These are phyloP conservation scores for Zoanthus sociatus DNA, from an alignment of 92 coral and sea anemone species.

Conservation along the genomic window DNA sequence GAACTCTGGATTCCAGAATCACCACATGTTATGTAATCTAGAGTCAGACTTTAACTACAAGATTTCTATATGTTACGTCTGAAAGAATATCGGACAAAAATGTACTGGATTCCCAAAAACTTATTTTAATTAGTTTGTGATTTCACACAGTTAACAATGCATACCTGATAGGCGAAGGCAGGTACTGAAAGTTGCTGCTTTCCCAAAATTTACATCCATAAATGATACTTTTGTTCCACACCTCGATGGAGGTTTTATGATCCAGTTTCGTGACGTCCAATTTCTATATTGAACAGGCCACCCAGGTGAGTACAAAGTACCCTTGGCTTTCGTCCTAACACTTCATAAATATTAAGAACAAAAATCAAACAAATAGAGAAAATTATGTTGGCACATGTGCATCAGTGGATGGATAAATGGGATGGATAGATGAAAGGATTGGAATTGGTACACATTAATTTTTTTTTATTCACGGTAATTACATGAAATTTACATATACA, in stretches of 20 bases:
- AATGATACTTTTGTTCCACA: slow-evolving; percentile 31
- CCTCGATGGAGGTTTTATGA: not conserved
- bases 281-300: not conserved
- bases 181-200: not conserved
- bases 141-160: not conserved
- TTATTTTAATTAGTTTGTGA: not conserved
- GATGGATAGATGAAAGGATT: too few relatives aligned
- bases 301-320: not conserved
- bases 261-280: not conserved
- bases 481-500: too few relatives aligned
- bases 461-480: too few relatives aligned
- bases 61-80: too few relatives aligned
- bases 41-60: too few relatives aligned
- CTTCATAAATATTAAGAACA: not conserved
- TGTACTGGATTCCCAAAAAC: not conserved
- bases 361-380: not conserved
- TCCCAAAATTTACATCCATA: slow-evolving; percentile 41
- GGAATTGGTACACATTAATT: too few relatives aligned
- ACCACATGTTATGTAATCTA: too few relatives aligned
- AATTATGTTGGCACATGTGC: not conserved
- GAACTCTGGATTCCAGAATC: too few relatives aligned
- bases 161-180: slow-evolving; percentile 31
- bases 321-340: not conserved
- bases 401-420: too few relatives aligned
- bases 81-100: too few relatives aligned